phyloP scores from a whole-genome alignment of 2,888 invertebrate species.

The Yponomeuta sedellus region DNA sequence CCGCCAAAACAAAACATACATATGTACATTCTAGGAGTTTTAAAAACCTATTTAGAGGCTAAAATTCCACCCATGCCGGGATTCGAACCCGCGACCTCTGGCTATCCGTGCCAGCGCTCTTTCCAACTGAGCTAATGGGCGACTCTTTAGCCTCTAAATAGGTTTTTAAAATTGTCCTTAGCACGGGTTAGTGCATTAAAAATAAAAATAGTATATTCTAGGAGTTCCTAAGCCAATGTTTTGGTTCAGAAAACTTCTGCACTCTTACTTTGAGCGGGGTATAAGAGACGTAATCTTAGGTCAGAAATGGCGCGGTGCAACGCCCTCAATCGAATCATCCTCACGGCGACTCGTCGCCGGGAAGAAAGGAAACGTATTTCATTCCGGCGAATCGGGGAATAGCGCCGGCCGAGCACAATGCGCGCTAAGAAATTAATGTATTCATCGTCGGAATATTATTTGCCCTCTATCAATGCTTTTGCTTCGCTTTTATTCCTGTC shows the following conservation, averaged over 20 bases:
- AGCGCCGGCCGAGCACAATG: not conserved
- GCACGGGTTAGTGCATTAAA: no score
- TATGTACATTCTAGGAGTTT: no score
- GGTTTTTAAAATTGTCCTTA: no score
- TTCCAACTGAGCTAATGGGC: no score
- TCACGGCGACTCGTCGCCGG: constrained; percentile 27
- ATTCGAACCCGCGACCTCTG: no score
- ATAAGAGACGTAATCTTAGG: constrained; percentile 27
- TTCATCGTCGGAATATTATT: constrained; percentile 19
- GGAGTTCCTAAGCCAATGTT: no score
- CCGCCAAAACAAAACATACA: no score
- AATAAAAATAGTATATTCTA: no score
- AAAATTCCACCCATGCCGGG: no score
- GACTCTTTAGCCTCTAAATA: no score
- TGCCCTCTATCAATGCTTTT: not conserved
- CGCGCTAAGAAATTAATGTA: constrained; percentile 22
- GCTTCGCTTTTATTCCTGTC: not conserved
- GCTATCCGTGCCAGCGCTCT: no score
- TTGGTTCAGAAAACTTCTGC: not conserved
- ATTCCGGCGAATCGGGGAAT: constrained; percentile 12
- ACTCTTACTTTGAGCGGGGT: not conserved
- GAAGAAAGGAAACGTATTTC: constrained; percentile 23
- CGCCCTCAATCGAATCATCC: constrained; percentile 43
- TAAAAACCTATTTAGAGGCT: no score
- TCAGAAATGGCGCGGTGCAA: constrained; percentile 30